Conservation (phyloP, 1,140 invertebrate species). For the Stratiolaelaps scimitus region DNA sequence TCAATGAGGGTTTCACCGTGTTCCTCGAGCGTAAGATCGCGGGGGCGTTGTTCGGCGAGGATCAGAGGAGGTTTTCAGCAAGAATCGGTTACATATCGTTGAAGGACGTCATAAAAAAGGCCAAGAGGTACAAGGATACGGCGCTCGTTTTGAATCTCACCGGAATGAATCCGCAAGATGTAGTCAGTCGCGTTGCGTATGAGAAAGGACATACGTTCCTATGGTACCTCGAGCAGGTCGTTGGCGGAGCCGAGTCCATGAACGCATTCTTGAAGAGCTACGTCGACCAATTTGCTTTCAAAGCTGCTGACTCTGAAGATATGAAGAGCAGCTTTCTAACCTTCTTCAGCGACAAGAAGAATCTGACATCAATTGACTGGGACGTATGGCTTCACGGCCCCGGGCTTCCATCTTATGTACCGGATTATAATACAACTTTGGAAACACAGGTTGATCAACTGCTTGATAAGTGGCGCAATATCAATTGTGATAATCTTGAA, state of each 20-base stretch:
- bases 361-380: slow-evolving; percentile 56
- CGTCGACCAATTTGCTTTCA: slow-evolving; percentile 62
- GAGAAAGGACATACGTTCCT: slow-evolving; percentile 81
- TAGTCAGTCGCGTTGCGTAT: slow-evolving; percentile 76
- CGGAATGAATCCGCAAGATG: slow-evolving; percentile 79
- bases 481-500: slow-evolving; percentile 35
- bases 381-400: slow-evolving; percentile 62
- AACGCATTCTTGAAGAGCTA: slow-evolving; percentile 72
- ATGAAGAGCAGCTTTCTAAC: slow-evolving; percentile 66
- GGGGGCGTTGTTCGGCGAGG: slow-evolving; percentile 53
- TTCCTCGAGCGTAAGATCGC: slow-evolving; percentile 79
- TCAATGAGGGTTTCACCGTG: slow-evolving; percentile 90
- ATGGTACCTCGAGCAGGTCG: slow-evolving; percentile 65
- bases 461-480: background rate
- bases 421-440: slow-evolving; percentile 60
- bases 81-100: slow-evolving; percentile 38
- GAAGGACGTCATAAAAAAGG: slow-evolving; percentile 58
- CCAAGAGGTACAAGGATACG: slow-evolving; percentile 51
- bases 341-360: slow-evolving; percentile 54
- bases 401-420: slow-evolving; percentile 74
- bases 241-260: slow-evolving; percentile 59
- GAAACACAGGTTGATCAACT: slow-evolving; percentile 42
- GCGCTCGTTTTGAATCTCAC: slow-evolving; percentile 62
- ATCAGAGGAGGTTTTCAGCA: slow-evolving; percentile 59
- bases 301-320: slow-evolving; percentile 65